These are phyloP conservation scores for Leptinotarsa undecemlineata DNA, from an alignment of 1,140 invertebrate genomes.

Conservation along the genomic window DNA sequence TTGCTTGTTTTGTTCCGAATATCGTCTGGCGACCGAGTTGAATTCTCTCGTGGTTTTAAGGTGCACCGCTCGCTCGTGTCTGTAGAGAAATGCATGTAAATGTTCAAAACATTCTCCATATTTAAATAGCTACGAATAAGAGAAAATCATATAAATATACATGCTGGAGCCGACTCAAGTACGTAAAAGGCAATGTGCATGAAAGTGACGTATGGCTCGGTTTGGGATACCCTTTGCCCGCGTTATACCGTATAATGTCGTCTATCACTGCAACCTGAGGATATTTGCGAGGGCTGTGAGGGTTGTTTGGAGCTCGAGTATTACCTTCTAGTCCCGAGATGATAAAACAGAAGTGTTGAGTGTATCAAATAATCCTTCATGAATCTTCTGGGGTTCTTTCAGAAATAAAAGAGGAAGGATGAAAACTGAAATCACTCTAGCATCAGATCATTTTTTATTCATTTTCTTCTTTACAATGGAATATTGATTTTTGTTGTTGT, in stretches of 20 bases:
- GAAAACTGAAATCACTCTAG: too few relatives aligned
- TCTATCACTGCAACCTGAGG: slow-evolving; percentile 16
- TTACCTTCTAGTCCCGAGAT: background rate
- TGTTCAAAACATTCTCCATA: slow-evolving; percentile 6
- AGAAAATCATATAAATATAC: slow-evolving; percentile 10
- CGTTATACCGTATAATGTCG: slow-evolving; percentile 12
- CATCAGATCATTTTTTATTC: too few relatives aligned
- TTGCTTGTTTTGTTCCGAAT: too few relatives aligned
- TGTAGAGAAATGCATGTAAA: background rate
- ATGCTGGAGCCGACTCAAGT: background rate
- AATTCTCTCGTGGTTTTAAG: too few relatives aligned
- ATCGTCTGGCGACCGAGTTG: too few relatives aligned
- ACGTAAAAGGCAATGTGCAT: background rate
- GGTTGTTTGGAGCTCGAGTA: background rate
- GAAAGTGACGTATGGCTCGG: background rate
- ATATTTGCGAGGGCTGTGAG: slow-evolving; percentile 8
- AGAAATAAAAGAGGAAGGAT: too few relatives aligned
- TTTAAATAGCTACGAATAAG: slow-evolving; percentile 2
- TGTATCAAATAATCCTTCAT: slow-evolving; percentile 3
- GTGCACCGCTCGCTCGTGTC: background rate
- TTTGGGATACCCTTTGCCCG: slow-evolving; percentile 1
- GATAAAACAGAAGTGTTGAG: background rate
- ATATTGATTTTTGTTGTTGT: too few relatives aligned
- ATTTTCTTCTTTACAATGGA: too few relatives aligned
- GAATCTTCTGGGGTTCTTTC: background rate